These are phyloP conservation scores for Lithophane ornitopus DNA, from an alignment of 2,888 invertebrate genomes.

Conservation along the genomic window DNA sequence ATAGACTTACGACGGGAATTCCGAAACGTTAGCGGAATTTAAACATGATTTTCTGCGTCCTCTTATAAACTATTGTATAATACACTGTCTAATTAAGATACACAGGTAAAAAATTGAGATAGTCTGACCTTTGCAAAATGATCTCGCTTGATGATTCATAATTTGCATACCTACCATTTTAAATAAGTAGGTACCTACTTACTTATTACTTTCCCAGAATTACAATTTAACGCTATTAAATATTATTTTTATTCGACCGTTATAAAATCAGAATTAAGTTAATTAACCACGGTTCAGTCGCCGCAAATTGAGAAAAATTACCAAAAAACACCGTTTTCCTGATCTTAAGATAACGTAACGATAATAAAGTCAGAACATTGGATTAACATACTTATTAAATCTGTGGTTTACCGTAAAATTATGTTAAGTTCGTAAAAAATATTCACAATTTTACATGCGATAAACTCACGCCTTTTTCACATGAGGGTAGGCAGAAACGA, in stretches of 20 bases:
- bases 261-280: constrained; percentile 23
- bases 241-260: constrained; percentile 20
- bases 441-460: background rate
- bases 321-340: constrained; percentile 43
- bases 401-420: constrained; percentile 48
- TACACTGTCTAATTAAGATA: background rate
- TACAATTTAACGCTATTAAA: constrained; percentile 35
- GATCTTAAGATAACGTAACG: constrained; percentile 37
- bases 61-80: background rate
- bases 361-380: constrained; percentile 17
- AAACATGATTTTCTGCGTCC: background rate
- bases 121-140: background rate
- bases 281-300: constrained; percentile 44
- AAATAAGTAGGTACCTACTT: background rate
- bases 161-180: constrained; percentile 2
- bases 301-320: constrained; percentile 46
- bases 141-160: background rate
- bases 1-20: too few relatives aligned
- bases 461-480: too few relatives aligned
- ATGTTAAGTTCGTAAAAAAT: constrained; percentile 26
- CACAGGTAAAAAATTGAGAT: background rate
- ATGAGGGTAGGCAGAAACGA: too few relatives aligned
- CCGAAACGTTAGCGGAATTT: background rate
- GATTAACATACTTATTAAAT: constrained; percentile 31
- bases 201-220: constrained; percentile 19